phyloP scores from a whole-genome alignment of 2,113 vertebrate species.

The Leptosomus discolor region DNA sequence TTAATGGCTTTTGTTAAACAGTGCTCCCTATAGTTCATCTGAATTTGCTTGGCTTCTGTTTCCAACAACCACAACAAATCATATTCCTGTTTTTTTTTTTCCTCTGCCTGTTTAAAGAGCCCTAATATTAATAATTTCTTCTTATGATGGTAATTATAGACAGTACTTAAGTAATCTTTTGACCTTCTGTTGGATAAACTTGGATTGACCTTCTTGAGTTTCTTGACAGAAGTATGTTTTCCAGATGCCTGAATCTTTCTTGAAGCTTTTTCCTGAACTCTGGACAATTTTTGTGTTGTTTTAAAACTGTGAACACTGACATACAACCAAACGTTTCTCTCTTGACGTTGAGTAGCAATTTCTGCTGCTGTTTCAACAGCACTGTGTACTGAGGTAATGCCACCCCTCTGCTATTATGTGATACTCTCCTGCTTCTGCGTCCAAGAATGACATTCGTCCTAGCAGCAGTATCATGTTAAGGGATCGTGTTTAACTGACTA shows the following conservation, averaged over 20 bases:
- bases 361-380: not conserved
- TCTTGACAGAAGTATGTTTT: not conserved
- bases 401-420: not conserved
- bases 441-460: not conserved
- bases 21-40: not conserved
- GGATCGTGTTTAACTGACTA: not conserved
- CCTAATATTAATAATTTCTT: not conserved
- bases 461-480: not conserved
- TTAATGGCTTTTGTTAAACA: not conserved
- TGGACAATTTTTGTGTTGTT: not conserved
- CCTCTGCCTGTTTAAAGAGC: not conserved
- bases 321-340: not conserved
- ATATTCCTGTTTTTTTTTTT: not conserved
- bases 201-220: not conserved
- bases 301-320: not conserved
- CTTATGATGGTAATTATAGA: not conserved
- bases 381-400: not conserved
- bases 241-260: not conserved
- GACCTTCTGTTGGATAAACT: constrained; percentile 16
- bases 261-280: not conserved
- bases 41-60: not conserved
- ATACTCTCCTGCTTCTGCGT: not conserved
- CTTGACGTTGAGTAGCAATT: fast-evolving
- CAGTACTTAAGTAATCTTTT: not conserved
- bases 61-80: not conserved